These are phyloP conservation scores for Cephus spinipes DNA, from an alignment of 2,888 invertebrate species.

Conservation along the genomic window DNA sequence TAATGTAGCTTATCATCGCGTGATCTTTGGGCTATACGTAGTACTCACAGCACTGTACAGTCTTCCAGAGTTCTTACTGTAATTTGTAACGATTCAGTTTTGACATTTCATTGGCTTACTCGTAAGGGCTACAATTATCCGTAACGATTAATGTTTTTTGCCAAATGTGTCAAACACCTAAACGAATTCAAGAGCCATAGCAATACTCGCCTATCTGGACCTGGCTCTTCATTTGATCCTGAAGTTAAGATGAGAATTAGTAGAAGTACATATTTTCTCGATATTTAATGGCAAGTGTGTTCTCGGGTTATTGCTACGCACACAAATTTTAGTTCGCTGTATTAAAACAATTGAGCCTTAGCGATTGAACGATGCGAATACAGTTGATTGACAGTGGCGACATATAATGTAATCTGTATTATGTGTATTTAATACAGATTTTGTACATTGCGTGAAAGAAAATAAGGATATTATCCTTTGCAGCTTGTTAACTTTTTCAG, in stretches of 20 bases:
- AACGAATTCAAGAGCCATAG: not conserved
- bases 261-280: not conserved
- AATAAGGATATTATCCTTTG: not conserved
- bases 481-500: not conserved
- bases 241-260: too few relatives aligned
- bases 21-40: constrained; percentile 2
- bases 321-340: not conserved
- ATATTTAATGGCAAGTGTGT: not conserved
- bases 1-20: constrained; percentile 2
- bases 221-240: too few relatives aligned
- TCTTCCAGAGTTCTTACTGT: not conserved
- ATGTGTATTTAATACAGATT: not conserved
- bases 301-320: not conserved
- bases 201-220: too few relatives aligned
- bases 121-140: not conserved
- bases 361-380: not conserved
- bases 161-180: not conserved
- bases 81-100: not conserved
- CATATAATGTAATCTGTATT: not conserved
- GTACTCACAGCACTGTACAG: constrained; percentile 4
- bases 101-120: not conserved
- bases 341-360: not conserved
- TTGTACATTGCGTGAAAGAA: not conserved
- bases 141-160: not conserved
- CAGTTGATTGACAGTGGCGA: not conserved